Evolutionary conservation across 2,797 vertebrate genomes (phyloP).

Genomic region (Diglossa cyanea): DNA sequence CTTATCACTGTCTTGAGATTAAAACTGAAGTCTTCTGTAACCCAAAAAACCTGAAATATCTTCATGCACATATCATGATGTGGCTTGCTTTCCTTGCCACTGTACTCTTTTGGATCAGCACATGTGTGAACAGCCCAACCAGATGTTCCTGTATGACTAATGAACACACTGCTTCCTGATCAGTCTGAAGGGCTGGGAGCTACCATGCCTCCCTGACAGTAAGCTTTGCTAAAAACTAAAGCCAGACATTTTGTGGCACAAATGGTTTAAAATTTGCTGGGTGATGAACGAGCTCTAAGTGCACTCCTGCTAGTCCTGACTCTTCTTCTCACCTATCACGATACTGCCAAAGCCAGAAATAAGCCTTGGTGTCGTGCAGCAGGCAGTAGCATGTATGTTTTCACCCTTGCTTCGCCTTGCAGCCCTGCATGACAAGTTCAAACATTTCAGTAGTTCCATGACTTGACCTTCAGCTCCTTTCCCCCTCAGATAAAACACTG

Average conservation of each 20-base stretch:
- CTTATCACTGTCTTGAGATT: background rate
- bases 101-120: background rate
- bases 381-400: background rate
- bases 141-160: background rate
- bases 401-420: background rate
- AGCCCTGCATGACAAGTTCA: background rate
- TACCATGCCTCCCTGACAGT: background rate
- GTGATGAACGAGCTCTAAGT: background rate
- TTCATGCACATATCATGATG: rapidly evolving
- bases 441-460: background rate
- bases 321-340: background rate
- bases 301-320: background rate
- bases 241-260: background rate
- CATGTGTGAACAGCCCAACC: background rate
- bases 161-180: background rate
- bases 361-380: background rate
- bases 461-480: background rate
- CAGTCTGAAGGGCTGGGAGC: background rate
- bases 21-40: background rate
- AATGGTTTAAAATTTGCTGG: background rate
- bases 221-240: background rate
- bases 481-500: background rate
- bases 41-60: background rate
- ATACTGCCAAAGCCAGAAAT: background rate
- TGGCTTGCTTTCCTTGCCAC: background rate